Evolutionary conservation across 2,888 invertebrate species (phyloP).

Genomic region (Pediacus dermestoides): DNA sequence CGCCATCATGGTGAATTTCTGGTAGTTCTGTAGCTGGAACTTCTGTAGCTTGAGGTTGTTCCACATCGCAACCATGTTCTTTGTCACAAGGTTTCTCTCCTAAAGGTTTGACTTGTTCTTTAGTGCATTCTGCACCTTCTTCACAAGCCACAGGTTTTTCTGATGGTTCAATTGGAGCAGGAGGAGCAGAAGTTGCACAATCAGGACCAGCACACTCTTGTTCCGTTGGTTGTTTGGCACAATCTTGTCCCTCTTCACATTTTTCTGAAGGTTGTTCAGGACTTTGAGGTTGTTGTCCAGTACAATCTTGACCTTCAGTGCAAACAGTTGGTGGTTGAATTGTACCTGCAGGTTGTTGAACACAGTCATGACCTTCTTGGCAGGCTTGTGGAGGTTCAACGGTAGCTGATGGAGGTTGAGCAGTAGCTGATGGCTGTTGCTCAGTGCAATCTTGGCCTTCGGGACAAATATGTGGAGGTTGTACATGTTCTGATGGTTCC

Average conservation of each 20-base stretch:
- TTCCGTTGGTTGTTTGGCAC: background rate
- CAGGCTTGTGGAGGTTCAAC: background rate
- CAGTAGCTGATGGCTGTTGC: no score
- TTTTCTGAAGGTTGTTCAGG: conserved; percentile 6
- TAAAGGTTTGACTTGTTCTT: background rate
- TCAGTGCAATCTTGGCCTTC: conserved; percentile 3
- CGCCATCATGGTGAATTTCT: no score
- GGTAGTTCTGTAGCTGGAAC: conserved; percentile 5
- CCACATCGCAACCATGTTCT: conserved; percentile 3
- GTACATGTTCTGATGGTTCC: no score
- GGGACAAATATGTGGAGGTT: background rate
- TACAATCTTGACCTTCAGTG: conserved; percentile 2
- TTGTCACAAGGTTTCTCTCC: conserved; percentile 3
- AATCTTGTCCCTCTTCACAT: conserved; percentile 3
- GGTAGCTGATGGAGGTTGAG: background rate
- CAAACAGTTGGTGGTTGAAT: conserved; percentile 2
- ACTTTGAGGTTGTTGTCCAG: background rate
- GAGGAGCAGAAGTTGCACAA: conserved; percentile 1
- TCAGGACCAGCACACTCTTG: background rate
- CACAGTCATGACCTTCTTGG: conserved; percentile 1
- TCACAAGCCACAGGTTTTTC: background rate
- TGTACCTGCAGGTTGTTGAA: conserved; percentile 1
- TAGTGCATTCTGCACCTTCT: background rate
- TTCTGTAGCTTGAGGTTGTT: conserved; percentile 5
- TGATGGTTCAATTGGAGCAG: no score